Evolutionary conservation across 2,888 invertebrate genomes (phyloP).

Genomic region (Cantharis flavilabris): DNA sequence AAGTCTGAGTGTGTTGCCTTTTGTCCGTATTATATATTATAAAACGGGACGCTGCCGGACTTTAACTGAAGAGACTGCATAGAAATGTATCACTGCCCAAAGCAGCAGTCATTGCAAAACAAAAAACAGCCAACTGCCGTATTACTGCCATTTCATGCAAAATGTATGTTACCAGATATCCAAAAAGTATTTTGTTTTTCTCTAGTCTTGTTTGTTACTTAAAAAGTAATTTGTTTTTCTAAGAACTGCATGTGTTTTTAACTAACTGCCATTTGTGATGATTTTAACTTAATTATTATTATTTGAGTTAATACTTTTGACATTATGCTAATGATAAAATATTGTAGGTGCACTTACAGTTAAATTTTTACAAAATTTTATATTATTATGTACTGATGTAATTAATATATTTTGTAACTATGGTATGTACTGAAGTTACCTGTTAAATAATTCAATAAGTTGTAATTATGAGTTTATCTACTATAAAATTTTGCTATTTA

Average conservation of each 20-base stretch:
- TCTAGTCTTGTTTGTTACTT: constrained; percentile 31
- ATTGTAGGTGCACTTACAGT: constrained; percentile 3
- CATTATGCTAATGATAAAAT: constrained; percentile 14
- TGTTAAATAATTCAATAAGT: constrained; percentile 12
- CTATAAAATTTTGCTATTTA: neutral
- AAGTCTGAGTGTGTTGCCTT: constrained; percentile 60
- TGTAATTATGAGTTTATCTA: constrained; percentile 5
- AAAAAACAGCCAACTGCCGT: constrained; percentile 8
- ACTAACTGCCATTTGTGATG: constrained; percentile 19
- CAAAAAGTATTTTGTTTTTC: constrained; percentile 25
- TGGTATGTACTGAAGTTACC: constrained; percentile 10
- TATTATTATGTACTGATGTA: constrained; percentile 5
- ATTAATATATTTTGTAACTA: constrained; percentile 12
- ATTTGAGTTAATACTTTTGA: constrained; percentile 1
- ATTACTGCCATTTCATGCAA: constrained; percentile 25
- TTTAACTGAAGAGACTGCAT: constrained; percentile 30
- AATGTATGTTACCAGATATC: constrained; percentile 29
- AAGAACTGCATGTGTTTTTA: constrained; percentile 14
- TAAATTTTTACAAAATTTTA: constrained; percentile 3
- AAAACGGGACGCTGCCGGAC: constrained; percentile 39
- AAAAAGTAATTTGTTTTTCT: constrained; percentile 21
- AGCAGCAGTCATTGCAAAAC: constrained; percentile 14
- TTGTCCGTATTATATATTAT: constrained; percentile 40
- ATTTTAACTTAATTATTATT: constrained; percentile 18
- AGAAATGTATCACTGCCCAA: constrained; percentile 36